Base-by-base conservation (phyloP, 2,797 vertebrate species). In the Bucorvus abyssinicus region DNA sequence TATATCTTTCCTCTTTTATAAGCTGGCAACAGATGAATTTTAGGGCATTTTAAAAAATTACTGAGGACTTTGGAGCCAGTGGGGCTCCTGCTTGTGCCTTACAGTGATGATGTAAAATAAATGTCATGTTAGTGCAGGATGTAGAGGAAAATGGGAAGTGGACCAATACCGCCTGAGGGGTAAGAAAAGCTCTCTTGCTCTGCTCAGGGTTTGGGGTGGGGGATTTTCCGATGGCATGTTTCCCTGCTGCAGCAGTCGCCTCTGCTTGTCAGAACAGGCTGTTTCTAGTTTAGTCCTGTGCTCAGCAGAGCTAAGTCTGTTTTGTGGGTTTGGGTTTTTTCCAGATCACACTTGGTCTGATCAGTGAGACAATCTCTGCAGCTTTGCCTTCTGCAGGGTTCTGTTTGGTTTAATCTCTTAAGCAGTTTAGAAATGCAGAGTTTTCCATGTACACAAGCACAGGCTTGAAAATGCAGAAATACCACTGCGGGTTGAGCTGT, bases 1-100 rank as follows among this genome's bases (percentile, higher is more conserved):
- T 91, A 34, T 92, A 73, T 96, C 78, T 96, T 95, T 90, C n/a
- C 47, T 85, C 23, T 94, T 96, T 95, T 95, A 93, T 93, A 96
- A 91, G 90, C 75, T 96, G 92, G 90, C 76, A 95, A 85, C 57
- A 93, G 81, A 94, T 83, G 84, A 85, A 85, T 93, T 96, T 96
- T 89, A 91, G 86, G 71, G 81, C 61, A 93, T 94, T 93, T 96
- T 23, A 91, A 96, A 95, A 97, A 94, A 83, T 64, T 96, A 93
- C 59, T 83, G 90, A 78, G 68, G 77, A 55, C 27, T 87, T 90
- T 45, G 81, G 93, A 95, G 94, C 85, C 92, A 85, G 75, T 63
- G 69, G 53, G 80, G 19, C 64, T 96, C 68, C 73, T 93, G 65
- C 50, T 89, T 91, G 47, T 94, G 67, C 76, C 55, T 94, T 90